Evolutionary conservation across 2,113 vertebrate genomes (phyloP), one percentile per base, ranked within the genome.

Genomic region (Myiagra hebetior): DNA sequence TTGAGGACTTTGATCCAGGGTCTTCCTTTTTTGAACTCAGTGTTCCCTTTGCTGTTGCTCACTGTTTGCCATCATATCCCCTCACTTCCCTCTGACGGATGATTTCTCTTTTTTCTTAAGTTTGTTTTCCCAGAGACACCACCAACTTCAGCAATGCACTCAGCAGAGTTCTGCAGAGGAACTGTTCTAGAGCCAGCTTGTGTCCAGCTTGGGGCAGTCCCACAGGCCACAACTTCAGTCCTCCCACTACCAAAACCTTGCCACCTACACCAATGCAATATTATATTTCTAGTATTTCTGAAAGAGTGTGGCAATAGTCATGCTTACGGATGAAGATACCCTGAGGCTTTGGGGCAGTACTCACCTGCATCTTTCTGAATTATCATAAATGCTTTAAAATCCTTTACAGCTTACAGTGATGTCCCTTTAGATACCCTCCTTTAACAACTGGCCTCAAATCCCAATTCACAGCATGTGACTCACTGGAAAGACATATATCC

Each of bases 101-200:
- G 7, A 65, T 44, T 89, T 88, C 62, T 49, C 8, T 13, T 21
- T 62, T 82, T 77, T 50, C 26, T 59, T 41, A 72, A 75, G 15
- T 9, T 4, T 22, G 1, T 31, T 79, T 89, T 73, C 31, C 42
- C 39, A 72, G 20, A 50, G 23, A 86, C 13, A n/a, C 39, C 30
- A 39, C 6, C 16, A 64, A 0, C 37, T 52, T 56, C 27, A 84
- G 30, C 0, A 0, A 9, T 6, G 14, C 23, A 14, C 21, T 67
- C 42, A 13, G 42, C 30, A 55, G 18, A 24, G 6, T 5, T 42
- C 37, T 62, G 41, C 56, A 87, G 68, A 83, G 22, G 18, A 11
- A 62, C 46, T 62, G 10, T 3, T 39, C n/a, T 78, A 55, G 41
- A 77, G 12, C 46, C 74, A 72, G n/a, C 30, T 60, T 27, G 6